Base-by-base conservation (phyloP, 2,113 vertebrate genomes). In the Leucopsar rothschildi region DNA sequence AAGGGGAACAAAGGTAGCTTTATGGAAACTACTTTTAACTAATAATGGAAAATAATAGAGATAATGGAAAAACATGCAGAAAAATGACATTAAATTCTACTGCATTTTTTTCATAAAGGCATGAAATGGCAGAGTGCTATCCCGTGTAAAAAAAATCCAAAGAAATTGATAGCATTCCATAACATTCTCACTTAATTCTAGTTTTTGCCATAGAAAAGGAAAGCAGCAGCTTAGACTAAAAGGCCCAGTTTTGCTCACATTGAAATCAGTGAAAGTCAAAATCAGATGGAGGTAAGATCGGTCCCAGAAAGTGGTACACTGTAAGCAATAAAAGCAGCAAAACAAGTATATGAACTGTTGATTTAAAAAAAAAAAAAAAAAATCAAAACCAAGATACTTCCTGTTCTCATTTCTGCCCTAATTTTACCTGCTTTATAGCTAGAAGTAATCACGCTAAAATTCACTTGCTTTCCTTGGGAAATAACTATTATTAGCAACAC, bases 341-440 rank as follows among this genome's bases (percentile, higher is more conserved):
- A 94, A 87, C 24, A 78, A 59, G 53, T 63, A 50, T 23, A 80
- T 31, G 13, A 90, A 82, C 61, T 40, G 29, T 69, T 66, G 70
- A 71, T 91, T 93, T 18, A 3, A 73, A 77, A 75, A 73, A 66
- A 39, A 64, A 66, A n/a, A n/a, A n/a, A n/a, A 29, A 33, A 50
- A 42, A 28, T 19, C 59, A 59, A 72, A 81, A 0, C 29, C 72
- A 85, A 85, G 55, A 86, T 81, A 70, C 55, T 86, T 80, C 47
- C 44, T 90, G 53, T 80, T 96, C 80, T 94, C 49, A 66, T 82
- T 93, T 92, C 73, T 94, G 94, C 52, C 61, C 73, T 91, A 59
- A 78, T 90, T 96, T 94, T 92, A 92, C 82, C 64, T 78, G 80
- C 59, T 73, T 80, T 82, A 77, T 27, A 77, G 52, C 82, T 90